phyloP scores from a whole-genome alignment of 1,140 invertebrate species.

The Heliothis virescens region DNA sequence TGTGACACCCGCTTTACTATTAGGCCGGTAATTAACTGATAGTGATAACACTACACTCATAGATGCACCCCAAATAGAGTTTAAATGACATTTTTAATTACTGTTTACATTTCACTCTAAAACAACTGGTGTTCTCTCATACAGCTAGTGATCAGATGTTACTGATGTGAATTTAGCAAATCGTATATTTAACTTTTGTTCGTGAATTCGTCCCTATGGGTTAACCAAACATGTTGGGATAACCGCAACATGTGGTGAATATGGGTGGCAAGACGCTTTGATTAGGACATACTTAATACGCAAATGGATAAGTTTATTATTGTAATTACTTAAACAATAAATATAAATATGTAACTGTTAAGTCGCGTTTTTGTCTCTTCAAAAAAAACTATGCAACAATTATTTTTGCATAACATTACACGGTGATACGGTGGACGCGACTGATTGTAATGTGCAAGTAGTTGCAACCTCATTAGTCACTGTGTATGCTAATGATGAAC shows the following conservation, averaged over 20 bases:
- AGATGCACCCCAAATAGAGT: conserved; percentile 32
- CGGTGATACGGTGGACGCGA: conserved; percentile 13
- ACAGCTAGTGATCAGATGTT: conserved; percentile 16
- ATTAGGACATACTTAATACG: background rate
- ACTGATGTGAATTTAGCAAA: conserved; percentile 9
- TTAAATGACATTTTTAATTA: conserved; percentile 34
- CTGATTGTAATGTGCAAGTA: conserved; percentile 36
- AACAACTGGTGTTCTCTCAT: background rate
- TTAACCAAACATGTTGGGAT: background rate
- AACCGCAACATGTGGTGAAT: background rate
- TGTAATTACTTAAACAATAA: too few species aligned
- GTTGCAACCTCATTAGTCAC: conserved; percentile 56
- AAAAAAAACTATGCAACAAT: conserved; percentile 12
- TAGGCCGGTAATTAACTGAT: conserved; percentile 34
- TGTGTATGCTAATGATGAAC: conserved; percentile 52
- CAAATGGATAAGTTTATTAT: background rate
- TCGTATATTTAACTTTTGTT: background rate
- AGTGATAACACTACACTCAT: conserved; percentile 34
- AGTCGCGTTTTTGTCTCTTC: too few species aligned
- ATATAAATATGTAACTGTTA: too few species aligned
- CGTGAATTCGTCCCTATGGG: background rate
- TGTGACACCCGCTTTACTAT: conserved; percentile 51
- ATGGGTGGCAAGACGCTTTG: background rate
- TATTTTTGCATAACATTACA: conserved; percentile 2
- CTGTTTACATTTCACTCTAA: conserved; percentile 18